Percentiles rank a stretch among this genome's conserved stretches.
phyloP scores from a whole-genome alignment of 1,140 invertebrate genomes.

The Popillia japonica region DNA sequence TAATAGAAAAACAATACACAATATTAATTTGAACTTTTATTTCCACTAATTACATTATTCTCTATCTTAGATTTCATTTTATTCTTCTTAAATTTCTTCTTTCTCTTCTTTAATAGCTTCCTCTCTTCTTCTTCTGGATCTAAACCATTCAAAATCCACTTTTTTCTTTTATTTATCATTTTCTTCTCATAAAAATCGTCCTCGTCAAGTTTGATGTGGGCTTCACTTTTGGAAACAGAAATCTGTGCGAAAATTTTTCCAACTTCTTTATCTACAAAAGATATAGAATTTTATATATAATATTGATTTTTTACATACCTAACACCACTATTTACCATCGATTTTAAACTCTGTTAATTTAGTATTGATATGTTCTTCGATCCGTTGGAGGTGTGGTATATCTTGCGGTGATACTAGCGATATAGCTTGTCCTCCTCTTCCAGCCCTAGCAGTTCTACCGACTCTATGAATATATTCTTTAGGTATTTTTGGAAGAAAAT shows the following conservation, averaged over 20 bases:
- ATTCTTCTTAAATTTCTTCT: slow-evolving; percentile 58
- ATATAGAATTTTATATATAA: slow-evolving; percentile 29
- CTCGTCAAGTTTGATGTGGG: slow-evolving; percentile 91
- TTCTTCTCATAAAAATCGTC: slow-evolving; percentile 90
- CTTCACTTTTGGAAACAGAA: slow-evolving; percentile 87
- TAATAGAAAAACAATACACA: slow-evolving; percentile 1
- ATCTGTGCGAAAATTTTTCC: slow-evolving; percentile 90
- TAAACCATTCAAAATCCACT: slow-evolving; percentile 84
- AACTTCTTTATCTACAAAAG: slow-evolving; percentile 78
- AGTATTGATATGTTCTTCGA: slow-evolving; percentile 85
- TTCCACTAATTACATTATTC: background rate
- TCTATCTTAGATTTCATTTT: background rate
- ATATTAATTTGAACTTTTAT: background rate
- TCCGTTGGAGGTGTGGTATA: slow-evolving; percentile 83
- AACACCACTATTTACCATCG: slow-evolving; percentile 69
- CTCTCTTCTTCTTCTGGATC: slow-evolving; percentile 80
- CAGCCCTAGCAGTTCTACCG: slow-evolving; percentile 94
- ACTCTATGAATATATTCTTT: slow-evolving; percentile 98
- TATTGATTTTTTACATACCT: too few relatives aligned
- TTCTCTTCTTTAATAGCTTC: slow-evolving; percentile 64
- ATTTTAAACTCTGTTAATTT: slow-evolving; percentile 88
- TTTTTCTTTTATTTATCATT: slow-evolving; percentile 87
- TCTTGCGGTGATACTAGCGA: slow-evolving; percentile 93
- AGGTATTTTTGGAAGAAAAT: slow-evolving; percentile 86
- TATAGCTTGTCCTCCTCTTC: slow-evolving; percentile 84